Evolutionary conservation across 2,888 invertebrate species (phyloP).

Genomic region (Macaria liturata): DNA sequence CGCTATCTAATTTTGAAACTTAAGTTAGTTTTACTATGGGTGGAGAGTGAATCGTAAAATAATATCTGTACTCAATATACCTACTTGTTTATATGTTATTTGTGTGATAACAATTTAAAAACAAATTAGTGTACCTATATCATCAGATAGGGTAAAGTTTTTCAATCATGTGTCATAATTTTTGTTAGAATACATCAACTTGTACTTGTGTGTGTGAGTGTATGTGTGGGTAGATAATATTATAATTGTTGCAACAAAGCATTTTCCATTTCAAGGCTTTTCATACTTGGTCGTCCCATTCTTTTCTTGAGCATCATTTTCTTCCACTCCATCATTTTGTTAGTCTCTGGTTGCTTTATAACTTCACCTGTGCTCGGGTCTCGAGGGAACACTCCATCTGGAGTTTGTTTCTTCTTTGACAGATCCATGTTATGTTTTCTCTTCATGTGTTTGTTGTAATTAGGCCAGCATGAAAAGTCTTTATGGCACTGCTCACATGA

Average conservation of each 20-base stretch:
- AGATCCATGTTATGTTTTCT: conserved; percentile 84
- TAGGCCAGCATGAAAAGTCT: conserved; percentile 89
- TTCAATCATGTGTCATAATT: no score
- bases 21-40: no score
- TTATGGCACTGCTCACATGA: conserved; percentile 86
- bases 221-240: no score
- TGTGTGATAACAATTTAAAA: no score
- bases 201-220: no score
- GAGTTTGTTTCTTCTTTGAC: conserved; percentile 61
- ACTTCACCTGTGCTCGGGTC: conserved; percentile 53
- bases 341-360: conserved; percentile 46
- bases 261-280: conserved; percentile 2
- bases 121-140: no score
- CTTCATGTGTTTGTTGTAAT: conserved; percentile 91
- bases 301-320: conserved; percentile 45
- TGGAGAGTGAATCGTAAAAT: no score
- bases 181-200: no score
- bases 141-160: no score
- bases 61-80: no score
- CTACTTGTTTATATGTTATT: no score
- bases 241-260: conserved; percentile 1
- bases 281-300: conserved; percentile 35
- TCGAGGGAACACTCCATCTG: conserved; percentile 61
- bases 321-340: conserved; percentile 58
- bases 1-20: no score